Evolutionary conservation across 2,888 invertebrate genomes (phyloP).

Genomic region (Piscicola geometra): DNA sequence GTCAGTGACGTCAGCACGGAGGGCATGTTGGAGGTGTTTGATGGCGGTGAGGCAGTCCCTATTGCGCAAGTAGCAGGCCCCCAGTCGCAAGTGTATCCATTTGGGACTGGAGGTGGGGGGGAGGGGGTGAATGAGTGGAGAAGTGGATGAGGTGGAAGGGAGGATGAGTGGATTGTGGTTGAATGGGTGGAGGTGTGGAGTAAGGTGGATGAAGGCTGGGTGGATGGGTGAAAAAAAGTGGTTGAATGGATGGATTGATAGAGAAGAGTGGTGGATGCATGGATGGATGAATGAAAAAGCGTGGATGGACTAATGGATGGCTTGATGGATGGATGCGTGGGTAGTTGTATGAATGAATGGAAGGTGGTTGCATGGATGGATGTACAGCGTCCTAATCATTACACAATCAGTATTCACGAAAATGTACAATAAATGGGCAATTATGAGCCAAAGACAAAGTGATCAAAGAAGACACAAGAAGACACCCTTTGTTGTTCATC

Average conservation of each 20-base stretch:
- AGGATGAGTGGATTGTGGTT: not conserved
- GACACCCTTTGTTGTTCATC: not conserved
- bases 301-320: not conserved
- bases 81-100: slow-evolving; percentile 79
- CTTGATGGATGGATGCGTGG: no score
- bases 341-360: not conserved
- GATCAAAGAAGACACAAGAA: not conserved
- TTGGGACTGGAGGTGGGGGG: slow-evolving; percentile 58
- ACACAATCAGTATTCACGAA: no score
- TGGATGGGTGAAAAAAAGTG: not conserved
- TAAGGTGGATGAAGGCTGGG: not conserved
- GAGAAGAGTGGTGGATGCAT: no score
- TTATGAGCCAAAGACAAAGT: not conserved
- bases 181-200: not conserved
- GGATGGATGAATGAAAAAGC: no score
- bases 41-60: slow-evolving; percentile 72
- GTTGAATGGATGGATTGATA: not conserved
- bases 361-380: no score
- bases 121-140: no score
- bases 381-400: no score
- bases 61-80: slow-evolving; percentile 71
- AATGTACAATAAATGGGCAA: not conserved
- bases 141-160: slow-evolving; percentile 56
- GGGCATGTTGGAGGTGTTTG: slow-evolving; percentile 66
- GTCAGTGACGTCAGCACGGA: slow-evolving; percentile 61